A percentile compares a stretch with the other conserved stretches of the same genome.
phyloP scores from a whole-genome alignment of 1,140 invertebrate genomes.

The Magallana angulata region DNA sequence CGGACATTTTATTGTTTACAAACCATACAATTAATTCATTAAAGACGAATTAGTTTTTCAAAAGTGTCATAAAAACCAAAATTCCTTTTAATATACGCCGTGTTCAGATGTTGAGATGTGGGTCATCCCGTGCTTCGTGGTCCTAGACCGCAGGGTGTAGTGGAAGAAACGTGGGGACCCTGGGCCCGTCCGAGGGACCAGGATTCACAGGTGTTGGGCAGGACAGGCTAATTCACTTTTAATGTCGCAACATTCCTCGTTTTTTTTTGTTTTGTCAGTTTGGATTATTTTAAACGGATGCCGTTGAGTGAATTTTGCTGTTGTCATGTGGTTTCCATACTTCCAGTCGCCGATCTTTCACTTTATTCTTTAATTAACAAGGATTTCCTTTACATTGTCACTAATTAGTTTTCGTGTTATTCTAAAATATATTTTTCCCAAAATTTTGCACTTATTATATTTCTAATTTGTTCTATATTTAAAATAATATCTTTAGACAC shows the following conservation, averaged over 20 bases:
- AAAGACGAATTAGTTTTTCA: no score
- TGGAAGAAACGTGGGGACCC: no score
- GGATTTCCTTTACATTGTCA: background rate
- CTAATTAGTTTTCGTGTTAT: background rate
- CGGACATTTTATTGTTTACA: no score
- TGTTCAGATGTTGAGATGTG: no score
- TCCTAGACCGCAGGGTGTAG: no score
- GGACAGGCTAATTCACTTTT: constrained; percentile 19
- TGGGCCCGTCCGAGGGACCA: background rate
- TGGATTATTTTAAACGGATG: background rate
- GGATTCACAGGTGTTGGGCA: background rate
- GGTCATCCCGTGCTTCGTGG: no score
- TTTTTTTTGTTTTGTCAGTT: background rate
- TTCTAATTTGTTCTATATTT: background rate
- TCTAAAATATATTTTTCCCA: background rate
- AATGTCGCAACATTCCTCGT: constrained; percentile 23
- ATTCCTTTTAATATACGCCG: no score
- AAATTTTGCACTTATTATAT: background rate
- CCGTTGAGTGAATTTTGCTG: constrained; percentile 30
- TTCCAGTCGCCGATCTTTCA: constrained; percentile 1
- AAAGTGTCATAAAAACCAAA: no score
- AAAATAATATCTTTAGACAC: background rate
- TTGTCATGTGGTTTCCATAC: background rate
- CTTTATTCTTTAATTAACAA: background rate
- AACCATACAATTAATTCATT: no score